Evolutionary conservation across 2,113 vertebrate species (phyloP), one percentile per base, ranked within the genome.

Genomic region (Octodon degus): DNA sequence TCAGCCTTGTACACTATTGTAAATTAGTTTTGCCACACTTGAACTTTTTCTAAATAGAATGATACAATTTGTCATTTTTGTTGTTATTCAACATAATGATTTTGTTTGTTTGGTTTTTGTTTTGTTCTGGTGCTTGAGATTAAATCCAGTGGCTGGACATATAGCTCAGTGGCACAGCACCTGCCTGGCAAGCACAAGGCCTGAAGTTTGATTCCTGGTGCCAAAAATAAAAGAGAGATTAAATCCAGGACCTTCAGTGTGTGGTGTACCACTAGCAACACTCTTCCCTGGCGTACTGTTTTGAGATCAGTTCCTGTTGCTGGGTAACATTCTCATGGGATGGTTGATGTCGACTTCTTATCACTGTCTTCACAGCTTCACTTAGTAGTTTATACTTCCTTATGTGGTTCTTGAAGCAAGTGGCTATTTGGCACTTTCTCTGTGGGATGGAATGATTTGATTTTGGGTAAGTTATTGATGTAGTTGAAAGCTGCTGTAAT

Each of bases 1-100:
- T 16, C 13, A 90, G 30, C 32, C 72, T 40, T 27, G 19, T 17
- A 60, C 72, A 82, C n/a, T 70, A 50, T 32, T 68, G 20, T 47
- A 47, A 25, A 65, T 89, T 83, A 72, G 53, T 92, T 86, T 91
- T 70, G 94, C 43, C 72, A 20, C 60, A 82, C 37, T 96, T 96
- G 32, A 37, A 55, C 65, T 81, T 95, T 95, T 77, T 85, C 47
- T 63, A 91, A 79, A 60, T 84, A 20, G 24, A 89, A 55, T 91
- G 58, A 86, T 77, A 86, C 5, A 53, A 9, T 90, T 91, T 89
- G 27, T 94, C 53, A 82, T 85, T 92, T 88, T 85, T 43, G 55
- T 90, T 86, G 14, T 92, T 67, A 4, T 96, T 76, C 32, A 62
- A 20, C 32, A 43, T 43, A 37, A 30, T 80, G 25, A 30, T 94